Conservation (phyloP, 2,888 invertebrate species). For the Caenorhabditis zanzibari region DNA sequence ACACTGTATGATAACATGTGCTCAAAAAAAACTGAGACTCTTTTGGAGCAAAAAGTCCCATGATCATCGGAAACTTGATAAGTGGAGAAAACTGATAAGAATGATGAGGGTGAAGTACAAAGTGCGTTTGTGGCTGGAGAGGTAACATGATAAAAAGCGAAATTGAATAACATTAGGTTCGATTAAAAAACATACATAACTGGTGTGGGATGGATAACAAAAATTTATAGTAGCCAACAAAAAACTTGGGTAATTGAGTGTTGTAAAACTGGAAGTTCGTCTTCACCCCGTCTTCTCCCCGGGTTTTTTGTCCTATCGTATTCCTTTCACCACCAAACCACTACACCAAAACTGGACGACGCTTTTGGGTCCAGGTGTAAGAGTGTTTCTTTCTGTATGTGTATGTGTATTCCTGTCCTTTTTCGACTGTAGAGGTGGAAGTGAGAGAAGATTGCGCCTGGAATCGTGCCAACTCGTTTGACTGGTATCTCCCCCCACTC, state of each 20-base stretch:
- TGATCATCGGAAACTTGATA: slow-evolving; percentile 30
- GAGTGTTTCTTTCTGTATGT: slow-evolving; percentile 29
- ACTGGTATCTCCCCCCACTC: slow-evolving; percentile 51
- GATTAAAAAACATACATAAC: slow-evolving; percentile 8
- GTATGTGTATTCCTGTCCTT: slow-evolving; percentile 60
- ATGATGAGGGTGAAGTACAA: slow-evolving; percentile 21
- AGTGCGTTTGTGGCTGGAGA: slow-evolving; percentile 23
- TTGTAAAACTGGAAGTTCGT: slow-evolving; percentile 30
- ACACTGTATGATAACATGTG: slow-evolving; percentile 11
- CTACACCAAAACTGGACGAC: slow-evolving; percentile 56
- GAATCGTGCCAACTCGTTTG: slow-evolving; percentile 69
- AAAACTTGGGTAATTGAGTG: slow-evolving; percentile 49
- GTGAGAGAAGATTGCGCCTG: slow-evolving; percentile 60
- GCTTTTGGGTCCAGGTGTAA: slow-evolving; percentile 45
- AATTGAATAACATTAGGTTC: slow-evolving; percentile 7
- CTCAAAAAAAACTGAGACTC: slow-evolving; percentile 2
- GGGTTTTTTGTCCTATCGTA: neutral
- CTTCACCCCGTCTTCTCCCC: neutral
- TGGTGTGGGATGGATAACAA: slow-evolving; percentile 12
- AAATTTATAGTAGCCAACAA: slow-evolving; percentile 13
- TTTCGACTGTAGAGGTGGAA: slow-evolving; percentile 41
- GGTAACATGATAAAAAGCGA: slow-evolving; percentile 3
- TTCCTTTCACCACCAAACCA: slow-evolving; percentile 47
- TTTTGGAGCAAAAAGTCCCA: slow-evolving; percentile 5
- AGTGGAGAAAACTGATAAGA: slow-evolving; percentile 21